These are phyloP conservation scores for Eulimnadia texana DNA, from an alignment of 1,140 invertebrate genomes.

Conservation along the genomic window DNA sequence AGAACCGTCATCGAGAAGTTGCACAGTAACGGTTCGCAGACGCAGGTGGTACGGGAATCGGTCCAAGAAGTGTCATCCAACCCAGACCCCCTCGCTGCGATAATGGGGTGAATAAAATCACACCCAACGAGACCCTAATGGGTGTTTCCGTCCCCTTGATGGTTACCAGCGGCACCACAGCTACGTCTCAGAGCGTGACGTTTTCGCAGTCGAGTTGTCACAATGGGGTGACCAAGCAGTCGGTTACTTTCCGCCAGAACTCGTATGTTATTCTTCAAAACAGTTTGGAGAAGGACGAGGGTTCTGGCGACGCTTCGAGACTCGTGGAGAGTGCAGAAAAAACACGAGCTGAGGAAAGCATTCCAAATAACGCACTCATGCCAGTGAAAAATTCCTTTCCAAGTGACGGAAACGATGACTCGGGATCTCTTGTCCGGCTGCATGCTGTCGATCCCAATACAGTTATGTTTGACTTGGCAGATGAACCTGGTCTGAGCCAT, in stretches of 20 bases:
- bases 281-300: background rate
- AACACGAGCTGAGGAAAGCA: background rate
- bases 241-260: constrained; percentile 18
- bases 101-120: background rate
- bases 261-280: constrained; percentile 14
- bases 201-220: constrained; percentile 12
- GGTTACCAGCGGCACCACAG: background rate
- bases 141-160: background rate
- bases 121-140: background rate
- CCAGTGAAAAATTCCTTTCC: background rate
- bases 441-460: constrained; percentile 26
- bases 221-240: constrained; percentile 13
- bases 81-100: background rate
- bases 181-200: constrained; percentile 10
- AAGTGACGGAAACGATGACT: constrained; percentile 10
- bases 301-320: background rate
- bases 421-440: constrained; percentile 22
- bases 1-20: constrained; percentile 8
- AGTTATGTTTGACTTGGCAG: constrained; percentile 23
- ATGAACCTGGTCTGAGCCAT: constrained; percentile 19
- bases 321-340: background rate
- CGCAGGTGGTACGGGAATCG: constrained; percentile 13
- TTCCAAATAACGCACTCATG: background rate
- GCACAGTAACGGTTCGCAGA: constrained; percentile 6
- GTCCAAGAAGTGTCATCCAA: constrained; percentile 10